A percentile compares a stretch with the other conserved stretches of the same genome.
These are phyloP conservation scores for Chloebia gouldiae DNA, from an alignment of 2,113 vertebrate genomes.

Conservation along the genomic window DNA sequence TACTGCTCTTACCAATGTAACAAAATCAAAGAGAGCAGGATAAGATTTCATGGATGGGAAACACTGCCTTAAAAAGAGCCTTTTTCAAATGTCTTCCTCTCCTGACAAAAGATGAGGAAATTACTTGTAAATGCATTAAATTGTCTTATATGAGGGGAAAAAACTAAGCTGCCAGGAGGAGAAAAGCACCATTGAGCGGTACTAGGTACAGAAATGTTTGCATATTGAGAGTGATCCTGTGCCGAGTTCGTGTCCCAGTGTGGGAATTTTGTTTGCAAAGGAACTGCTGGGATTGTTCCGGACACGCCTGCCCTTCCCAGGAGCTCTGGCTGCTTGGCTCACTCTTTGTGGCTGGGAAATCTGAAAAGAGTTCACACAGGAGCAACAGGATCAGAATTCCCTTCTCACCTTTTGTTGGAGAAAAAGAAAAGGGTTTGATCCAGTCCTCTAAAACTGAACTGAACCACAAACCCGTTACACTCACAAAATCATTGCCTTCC, in stretches of 20 bases:
- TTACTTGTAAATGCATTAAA: slow-evolving; percentile 15
- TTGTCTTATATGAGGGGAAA: background rate
- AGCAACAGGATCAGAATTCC: slow-evolving; percentile 16
- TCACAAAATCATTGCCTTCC: background rate
- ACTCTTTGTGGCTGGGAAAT: background rate
- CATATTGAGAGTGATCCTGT: background rate
- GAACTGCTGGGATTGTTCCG: background rate
- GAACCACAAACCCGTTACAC: background rate
- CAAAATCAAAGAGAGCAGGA: slow-evolving; percentile 32
- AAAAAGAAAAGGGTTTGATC: background rate
- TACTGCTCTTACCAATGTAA: background rate
- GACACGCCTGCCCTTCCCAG: slow-evolving; percentile 1
- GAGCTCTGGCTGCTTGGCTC: background rate
- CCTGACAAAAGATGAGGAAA: slow-evolving; percentile 46
- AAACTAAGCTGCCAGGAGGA: background rate
- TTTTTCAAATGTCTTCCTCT: slow-evolving; percentile 24
- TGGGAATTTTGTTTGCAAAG: background rate
- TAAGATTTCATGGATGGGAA: slow-evolving; percentile 53
- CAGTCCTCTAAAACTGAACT: background rate
- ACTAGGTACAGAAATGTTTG: background rate
- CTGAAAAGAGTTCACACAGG: slow-evolving; percentile 2
- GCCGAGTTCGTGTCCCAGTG: background rate
- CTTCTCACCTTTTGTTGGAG: background rate
- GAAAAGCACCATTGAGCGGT: background rate
- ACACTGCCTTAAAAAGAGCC: slow-evolving; percentile 2